These are phyloP conservation scores for Agrotis puta DNA, from an alignment of 2,888 invertebrate species.

Conservation along the genomic window DNA sequence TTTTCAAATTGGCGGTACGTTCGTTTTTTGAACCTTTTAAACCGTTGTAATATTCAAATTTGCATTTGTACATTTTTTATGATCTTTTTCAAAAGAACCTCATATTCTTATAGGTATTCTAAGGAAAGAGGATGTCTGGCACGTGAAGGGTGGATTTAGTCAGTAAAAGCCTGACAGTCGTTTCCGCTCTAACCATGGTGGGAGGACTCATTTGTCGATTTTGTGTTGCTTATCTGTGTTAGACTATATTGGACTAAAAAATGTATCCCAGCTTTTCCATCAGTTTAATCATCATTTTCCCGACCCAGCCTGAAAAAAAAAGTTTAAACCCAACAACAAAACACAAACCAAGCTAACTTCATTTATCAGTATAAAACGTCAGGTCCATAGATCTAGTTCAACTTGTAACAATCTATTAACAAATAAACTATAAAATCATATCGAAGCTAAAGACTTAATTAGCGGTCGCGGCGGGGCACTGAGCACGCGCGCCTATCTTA, in stretches of 20 bases:
- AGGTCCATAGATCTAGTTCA: constrained; percentile 52
- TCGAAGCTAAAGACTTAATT: constrained; percentile 89
- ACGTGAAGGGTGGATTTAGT: no score
- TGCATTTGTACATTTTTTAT: background rate
- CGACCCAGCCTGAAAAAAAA: background rate
- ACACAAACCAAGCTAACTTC: constrained; percentile 7
- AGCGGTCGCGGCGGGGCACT: constrained; percentile 85
- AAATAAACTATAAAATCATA: constrained; percentile 82
- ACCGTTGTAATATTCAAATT: background rate
- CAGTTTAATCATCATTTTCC: background rate
- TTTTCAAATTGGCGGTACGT: constrained; percentile 26
- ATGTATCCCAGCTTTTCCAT: background rate
- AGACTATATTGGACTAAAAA: background rate
- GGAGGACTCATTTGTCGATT: no score
- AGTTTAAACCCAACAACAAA: constrained; percentile 5
- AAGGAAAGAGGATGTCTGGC: no score
- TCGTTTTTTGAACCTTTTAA: background rate
- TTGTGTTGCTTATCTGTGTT: no score
- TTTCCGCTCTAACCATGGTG: no score
- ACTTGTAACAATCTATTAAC: constrained; percentile 76
- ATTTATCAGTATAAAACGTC: constrained; percentile 57
- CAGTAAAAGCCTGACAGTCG: no score
- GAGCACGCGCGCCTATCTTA: constrained; percentile 85
- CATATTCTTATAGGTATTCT: no score
- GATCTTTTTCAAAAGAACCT: no score